These are phyloP conservation scores for Rhynchopsitta pachyrhyncha DNA, from an alignment of 2,113 vertebrate genomes.

Conservation along the genomic window DNA sequence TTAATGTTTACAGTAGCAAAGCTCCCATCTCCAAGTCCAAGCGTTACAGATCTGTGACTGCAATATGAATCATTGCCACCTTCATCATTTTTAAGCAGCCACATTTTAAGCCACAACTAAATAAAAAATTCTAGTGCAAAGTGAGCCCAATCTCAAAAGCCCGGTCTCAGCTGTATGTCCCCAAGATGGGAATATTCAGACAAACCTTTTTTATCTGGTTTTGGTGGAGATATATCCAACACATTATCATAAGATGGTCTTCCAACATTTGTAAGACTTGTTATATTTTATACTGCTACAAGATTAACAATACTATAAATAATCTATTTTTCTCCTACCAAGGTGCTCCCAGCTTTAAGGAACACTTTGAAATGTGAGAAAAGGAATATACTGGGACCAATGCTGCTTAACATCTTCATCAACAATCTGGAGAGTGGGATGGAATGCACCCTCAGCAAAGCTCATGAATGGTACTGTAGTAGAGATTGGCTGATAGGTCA, in stretches of 20 bases:
- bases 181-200: neutral
- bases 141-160: neutral
- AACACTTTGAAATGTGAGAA: neutral
- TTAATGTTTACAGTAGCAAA: neutral
- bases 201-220: neutral
- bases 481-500: neutral
- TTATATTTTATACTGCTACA: neutral
- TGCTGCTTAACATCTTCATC: neutral
- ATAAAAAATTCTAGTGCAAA: neutral
- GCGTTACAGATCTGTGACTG: neutral
- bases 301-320: neutral
- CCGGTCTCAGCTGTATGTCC: neutral
- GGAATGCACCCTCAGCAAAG: neutral
- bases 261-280: neutral
- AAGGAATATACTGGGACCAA: neutral
- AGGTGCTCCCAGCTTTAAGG: neutral
- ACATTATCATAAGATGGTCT: neutral
- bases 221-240: neutral
- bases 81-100: neutral
- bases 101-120: neutral
- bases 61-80: neutral
- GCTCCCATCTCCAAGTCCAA: neutral
- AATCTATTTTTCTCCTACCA: neutral
- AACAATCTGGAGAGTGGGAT: neutral
- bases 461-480: neutral